These are phyloP conservation scores for Drosophila pegasa DNA, from an alignment of 2,888 invertebrate species.

Conservation along the genomic window DNA sequence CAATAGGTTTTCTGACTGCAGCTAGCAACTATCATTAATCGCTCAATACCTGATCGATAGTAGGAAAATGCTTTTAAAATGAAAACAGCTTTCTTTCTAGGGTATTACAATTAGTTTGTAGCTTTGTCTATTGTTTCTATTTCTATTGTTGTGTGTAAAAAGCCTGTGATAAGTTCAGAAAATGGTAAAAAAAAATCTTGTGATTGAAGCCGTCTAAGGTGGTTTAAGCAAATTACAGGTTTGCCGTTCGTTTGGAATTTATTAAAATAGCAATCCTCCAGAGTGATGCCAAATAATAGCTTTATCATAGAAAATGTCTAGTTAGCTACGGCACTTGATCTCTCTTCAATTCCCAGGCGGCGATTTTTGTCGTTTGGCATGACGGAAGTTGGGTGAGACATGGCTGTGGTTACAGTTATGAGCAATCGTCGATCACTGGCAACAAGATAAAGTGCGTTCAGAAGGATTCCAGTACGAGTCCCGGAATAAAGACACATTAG, in stretches of 20 bases:
- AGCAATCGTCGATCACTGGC: slow-evolving; percentile 30
- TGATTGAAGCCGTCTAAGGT: too few relatives aligned
- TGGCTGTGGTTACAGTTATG: slow-evolving; percentile 52
- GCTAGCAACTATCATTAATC: too few relatives aligned
- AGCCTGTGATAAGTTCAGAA: too few relatives aligned
- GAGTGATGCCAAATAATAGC: background rate
- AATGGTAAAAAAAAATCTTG: too few relatives aligned
- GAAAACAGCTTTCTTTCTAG: too few relatives aligned
- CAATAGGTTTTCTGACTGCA: too few relatives aligned
- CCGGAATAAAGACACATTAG: background rate
- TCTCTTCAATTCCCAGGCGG: slow-evolving; percentile 38
- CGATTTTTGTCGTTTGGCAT: slow-evolving; percentile 49
- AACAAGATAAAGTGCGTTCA: background rate
- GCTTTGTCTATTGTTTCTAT: too few relatives aligned
- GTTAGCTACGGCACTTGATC: background rate
- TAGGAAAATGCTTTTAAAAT: too few relatives aligned
- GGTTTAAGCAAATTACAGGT: too few relatives aligned
- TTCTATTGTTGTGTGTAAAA: too few relatives aligned
- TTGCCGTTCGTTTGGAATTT: slow-evolving; percentile 24
- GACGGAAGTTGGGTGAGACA: slow-evolving; percentile 63
- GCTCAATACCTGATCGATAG: too few relatives aligned
- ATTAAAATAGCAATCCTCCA: slow-evolving; percentile 34
- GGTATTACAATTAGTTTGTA: too few relatives aligned
- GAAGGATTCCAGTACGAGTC: background rate
- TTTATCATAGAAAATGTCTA: slow-evolving; percentile 6